A percentile compares a stretch with the other conserved stretches of the same genome.
Evolutionary conservation across 2,888 invertebrate species (phyloP).

Genomic region (Nomada goodeniana): DNA sequence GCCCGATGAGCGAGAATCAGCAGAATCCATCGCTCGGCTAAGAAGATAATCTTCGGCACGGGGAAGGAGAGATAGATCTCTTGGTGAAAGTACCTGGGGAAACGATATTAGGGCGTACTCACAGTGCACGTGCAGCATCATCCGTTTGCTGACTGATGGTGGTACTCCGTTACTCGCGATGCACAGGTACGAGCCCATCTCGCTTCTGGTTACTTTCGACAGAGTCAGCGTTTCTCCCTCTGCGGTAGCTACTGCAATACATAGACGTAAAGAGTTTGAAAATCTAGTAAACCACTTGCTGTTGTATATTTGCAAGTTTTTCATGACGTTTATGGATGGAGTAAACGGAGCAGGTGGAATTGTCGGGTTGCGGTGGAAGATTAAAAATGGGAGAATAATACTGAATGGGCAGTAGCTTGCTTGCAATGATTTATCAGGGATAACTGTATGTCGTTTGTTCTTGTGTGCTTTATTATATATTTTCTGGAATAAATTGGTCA

Average conservation of each 20-base stretch:
- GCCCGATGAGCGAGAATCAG: conserved; percentile 41
- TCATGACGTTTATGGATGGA: no score
- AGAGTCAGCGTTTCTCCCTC: conserved; percentile 93
- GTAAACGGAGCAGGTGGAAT: no score
- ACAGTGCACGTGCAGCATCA: conserved; percentile 97
- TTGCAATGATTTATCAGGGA: no score
- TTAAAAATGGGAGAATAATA: no score
- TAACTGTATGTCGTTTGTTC: no score
- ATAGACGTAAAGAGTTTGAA: conserved; percentile 45
- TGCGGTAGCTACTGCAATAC: conserved; percentile 87
- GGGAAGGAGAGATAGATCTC: conserved; percentile 35
- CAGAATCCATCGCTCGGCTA: conserved; percentile 37
- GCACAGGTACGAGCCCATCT: conserved; percentile 95
- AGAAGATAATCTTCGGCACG: conserved; percentile 50
- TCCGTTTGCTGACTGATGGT: conserved; percentile 94
- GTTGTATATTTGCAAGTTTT: no score
- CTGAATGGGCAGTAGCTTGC: no score
- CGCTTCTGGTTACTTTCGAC: conserved; percentile 94
- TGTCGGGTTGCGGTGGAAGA: no score
- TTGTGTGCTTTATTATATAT: no score
- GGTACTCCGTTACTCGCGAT: conserved; percentile 95
- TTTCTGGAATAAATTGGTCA: no score
- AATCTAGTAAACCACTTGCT: not conserved
- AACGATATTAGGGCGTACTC: conserved; percentile 84
- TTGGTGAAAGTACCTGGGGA: conserved; percentile 39